These are phyloP conservation scores for Hephaestus fuliginosus DNA, from an alignment of 2,797 vertebrate genomes.

Conservation along the genomic window DNA sequence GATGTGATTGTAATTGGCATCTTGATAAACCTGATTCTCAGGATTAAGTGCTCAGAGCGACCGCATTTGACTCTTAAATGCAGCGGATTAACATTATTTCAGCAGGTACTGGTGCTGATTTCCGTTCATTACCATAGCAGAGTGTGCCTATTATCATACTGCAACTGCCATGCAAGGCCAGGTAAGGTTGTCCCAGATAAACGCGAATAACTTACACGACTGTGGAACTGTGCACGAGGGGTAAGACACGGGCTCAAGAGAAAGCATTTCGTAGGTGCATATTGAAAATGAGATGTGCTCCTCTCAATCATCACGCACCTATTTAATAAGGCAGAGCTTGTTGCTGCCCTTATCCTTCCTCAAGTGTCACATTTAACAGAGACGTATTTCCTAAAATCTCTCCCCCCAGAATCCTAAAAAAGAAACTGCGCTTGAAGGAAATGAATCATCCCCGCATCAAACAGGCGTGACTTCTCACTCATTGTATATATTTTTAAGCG, in stretches of 20 bases:
- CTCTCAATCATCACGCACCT: neutral
- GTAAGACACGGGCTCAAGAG: neutral
- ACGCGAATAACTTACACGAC: neutral
- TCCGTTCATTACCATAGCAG: neutral
- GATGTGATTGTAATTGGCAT: conserved; percentile 57
- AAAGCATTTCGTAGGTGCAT: neutral
- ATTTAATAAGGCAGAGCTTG: neutral
- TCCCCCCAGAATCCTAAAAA: neutral
- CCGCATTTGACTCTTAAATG: neutral
- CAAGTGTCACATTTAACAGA: conserved; percentile 9
- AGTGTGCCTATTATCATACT: neutral
- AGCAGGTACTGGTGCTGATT: neutral
- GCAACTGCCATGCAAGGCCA: neutral
- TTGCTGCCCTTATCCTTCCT: neutral
- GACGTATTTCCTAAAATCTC: neutral
- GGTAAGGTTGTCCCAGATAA: neutral
- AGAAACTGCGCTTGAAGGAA: neutral
- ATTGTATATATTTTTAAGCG: neutral
- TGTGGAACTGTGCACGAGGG: neutral
- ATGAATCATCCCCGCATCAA: neutral
- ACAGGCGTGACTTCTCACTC: neutral
- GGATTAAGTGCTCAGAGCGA: conserved; percentile 6
- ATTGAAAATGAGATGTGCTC: neutral
- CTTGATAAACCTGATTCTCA: conserved; percentile 30
- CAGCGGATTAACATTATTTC: neutral